Conservation (phyloP, 1,140 invertebrate genomes). For the Heliconius congener region DNA sequence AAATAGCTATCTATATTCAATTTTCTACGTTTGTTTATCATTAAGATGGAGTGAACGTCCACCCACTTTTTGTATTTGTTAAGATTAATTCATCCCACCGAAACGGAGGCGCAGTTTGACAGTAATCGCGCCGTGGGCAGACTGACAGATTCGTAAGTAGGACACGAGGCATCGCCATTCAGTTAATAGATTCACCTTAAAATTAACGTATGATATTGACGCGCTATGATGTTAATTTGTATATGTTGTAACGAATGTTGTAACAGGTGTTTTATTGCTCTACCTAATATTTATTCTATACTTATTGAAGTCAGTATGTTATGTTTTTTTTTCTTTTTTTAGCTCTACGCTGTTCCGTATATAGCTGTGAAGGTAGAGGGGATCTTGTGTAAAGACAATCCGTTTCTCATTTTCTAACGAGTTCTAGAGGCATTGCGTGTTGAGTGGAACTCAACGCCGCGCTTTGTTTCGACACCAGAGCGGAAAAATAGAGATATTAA, state of each 20-base stretch:
- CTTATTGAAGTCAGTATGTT: neutral
- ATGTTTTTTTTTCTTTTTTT: too few species aligned
- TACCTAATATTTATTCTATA: neutral
- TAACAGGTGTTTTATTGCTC: neutral
- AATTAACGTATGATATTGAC: conserved; percentile 14
- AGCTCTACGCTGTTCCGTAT: too few species aligned
- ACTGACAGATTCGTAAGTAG: conserved; percentile 26
- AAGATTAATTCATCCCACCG: conserved; percentile 32
- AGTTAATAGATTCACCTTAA: conserved; percentile 22
- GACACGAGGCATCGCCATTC: conserved; percentile 13
- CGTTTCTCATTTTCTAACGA: too few species aligned
- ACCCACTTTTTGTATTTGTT: conserved; percentile 32
- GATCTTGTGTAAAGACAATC: too few species aligned
- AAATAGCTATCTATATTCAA: neutral
- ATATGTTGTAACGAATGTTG: neutral
- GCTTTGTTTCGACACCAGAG: too few species aligned
- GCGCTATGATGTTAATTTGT: neutral
- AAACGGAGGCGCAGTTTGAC: conserved; percentile 35
- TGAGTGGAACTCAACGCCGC: too few species aligned
- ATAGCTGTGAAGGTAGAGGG: too few species aligned
- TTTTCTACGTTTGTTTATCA: conserved; percentile 21
- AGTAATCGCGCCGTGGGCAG: conserved; percentile 36
- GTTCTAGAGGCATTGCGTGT: too few species aligned
- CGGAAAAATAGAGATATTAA: too few species aligned
- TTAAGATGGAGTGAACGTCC: conserved; percentile 37